These are phyloP conservation scores for Rhadina sibilatrix DNA, from an alignment of 2,113 vertebrate genomes.

Conservation along the genomic window DNA sequence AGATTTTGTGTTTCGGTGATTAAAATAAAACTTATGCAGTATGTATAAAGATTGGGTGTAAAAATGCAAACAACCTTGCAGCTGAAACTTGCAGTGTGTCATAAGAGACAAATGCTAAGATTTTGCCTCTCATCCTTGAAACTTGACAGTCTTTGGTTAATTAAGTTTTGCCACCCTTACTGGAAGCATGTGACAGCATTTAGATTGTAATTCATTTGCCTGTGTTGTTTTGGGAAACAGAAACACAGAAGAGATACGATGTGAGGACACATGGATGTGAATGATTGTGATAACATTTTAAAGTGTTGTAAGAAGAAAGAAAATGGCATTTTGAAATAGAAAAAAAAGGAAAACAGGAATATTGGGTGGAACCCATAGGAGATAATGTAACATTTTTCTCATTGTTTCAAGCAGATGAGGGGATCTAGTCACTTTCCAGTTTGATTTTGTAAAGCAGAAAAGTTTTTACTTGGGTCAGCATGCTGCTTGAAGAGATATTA, in stretches of 20 bases:
- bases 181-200: not conserved
- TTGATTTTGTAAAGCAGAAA: not conserved
- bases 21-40: not conserved
- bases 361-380: not conserved
- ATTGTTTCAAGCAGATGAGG: not conserved
- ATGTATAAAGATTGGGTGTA: not conserved
- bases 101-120: not conserved
- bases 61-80: not conserved
- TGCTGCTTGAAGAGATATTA: not conserved
- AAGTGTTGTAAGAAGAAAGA: not conserved
- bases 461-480: not conserved
- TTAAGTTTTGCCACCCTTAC: not conserved
- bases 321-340: not conserved
- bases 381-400: not conserved
- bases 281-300: not conserved
- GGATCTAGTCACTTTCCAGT: not conserved
- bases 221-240: not conserved
- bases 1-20: not conserved
- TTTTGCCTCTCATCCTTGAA: not conserved
- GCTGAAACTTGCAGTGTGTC: not conserved
- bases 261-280: not conserved
- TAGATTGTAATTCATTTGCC: not conserved
- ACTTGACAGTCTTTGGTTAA: not conserved
- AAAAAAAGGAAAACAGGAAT: not conserved
- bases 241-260: not conserved